phyloP scores from a whole-genome alignment of 2,113 vertebrate genomes.

The Eolophus roseicapilla region DNA sequence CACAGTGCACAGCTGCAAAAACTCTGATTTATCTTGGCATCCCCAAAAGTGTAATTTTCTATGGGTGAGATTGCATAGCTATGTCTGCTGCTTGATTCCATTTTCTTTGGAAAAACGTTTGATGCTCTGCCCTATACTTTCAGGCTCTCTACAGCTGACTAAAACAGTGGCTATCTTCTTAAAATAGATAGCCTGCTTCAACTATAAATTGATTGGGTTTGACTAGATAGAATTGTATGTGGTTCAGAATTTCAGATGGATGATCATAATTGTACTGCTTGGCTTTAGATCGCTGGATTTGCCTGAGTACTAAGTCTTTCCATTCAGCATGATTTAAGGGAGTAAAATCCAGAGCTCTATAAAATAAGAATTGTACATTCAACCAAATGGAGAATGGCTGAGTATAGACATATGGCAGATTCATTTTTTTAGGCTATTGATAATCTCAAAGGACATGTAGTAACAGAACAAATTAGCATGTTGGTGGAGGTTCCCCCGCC shows the following conservation, averaged over 20 bases:
- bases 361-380: conserved; percentile 17
- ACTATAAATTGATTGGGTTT: not conserved
- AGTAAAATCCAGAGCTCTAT: not conserved
- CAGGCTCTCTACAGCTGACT: not conserved
- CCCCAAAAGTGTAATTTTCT: not conserved
- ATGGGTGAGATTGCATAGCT: not conserved
- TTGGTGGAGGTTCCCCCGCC: conserved; percentile 49
- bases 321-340: conserved; percentile 13
- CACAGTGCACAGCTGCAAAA: not conserved
- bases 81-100: not conserved
- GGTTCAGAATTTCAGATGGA: not conserved
- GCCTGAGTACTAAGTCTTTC: not conserved
- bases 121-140: not conserved
- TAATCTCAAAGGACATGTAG: conserved; percentile 67
- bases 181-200: not conserved
- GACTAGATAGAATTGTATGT: not conserved
- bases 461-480: conserved; percentile 57
- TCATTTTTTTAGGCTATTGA: conserved; percentile 31
- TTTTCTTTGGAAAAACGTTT: not conserved
- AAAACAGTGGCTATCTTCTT: not conserved
- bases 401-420: conserved; percentile 56
- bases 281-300: not conserved
- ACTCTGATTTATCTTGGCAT: not conserved
- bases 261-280: not conserved
- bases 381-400: conserved; percentile 11